Percentiles rank a stretch among this genome's conserved stretches.
phyloP scores from a whole-genome alignment of 2,888 invertebrate species.

The Stenchaetothrips biformis region DNA sequence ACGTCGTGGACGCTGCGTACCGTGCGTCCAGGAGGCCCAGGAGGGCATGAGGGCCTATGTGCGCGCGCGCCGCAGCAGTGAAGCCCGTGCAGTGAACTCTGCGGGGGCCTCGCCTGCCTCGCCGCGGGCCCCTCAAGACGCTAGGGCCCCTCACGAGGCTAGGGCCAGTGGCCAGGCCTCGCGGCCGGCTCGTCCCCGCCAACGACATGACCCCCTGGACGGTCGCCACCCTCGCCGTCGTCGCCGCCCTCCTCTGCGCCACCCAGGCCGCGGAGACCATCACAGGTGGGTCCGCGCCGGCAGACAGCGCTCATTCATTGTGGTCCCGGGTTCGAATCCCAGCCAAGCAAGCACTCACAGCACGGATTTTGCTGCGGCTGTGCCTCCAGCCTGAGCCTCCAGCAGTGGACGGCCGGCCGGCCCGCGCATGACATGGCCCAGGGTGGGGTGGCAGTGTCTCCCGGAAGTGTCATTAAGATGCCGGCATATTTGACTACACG shows the following conservation, averaged over 20 bases:
- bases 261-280: background rate
- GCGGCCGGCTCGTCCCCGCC: background rate
- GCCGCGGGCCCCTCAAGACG: background rate
- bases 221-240: background rate
- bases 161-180: background rate
- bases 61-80: background rate
- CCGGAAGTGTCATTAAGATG: background rate
- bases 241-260: background rate
- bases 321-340: background rate
- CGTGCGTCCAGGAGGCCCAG: background rate
- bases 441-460: background rate
- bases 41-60: slow-evolving; percentile 12
- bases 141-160: background rate
- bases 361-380: background rate
- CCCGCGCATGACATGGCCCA: background rate
- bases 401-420: background rate
- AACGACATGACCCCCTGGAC: background rate
- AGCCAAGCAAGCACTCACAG: background rate
- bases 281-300: background rate
- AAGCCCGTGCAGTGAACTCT: background rate
- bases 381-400: background rate
- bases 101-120: background rate
- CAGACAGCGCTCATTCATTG: background rate
- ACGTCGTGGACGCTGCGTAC: background rate
- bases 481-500: background rate